Percentiles rank a stretch among this genome's conserved stretches.
Evolutionary conservation across 30 jellyfish, hydroid and myxozoan species (phyloP).

Genomic region (Chrysaora quinquecirrha): DNA sequence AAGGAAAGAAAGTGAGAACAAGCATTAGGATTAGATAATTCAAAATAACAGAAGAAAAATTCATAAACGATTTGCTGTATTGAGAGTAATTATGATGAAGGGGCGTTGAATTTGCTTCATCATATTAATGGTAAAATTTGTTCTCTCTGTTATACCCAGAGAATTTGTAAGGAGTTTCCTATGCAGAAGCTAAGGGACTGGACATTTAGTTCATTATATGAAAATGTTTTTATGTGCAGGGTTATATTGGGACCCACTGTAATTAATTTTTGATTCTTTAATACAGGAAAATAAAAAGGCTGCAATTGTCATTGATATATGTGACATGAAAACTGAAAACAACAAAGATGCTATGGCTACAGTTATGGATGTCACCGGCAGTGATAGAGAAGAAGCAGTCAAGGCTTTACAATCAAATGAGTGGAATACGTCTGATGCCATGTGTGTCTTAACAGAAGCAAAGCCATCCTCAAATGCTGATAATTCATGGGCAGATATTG

Average conservation of each 20-base stretch:
- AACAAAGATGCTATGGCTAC: background rate
- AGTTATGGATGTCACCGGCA: background rate
- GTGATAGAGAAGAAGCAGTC: background rate
- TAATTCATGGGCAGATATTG: constrained; percentile 12
- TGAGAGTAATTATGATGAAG: no score
- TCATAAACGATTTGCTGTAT: no score
- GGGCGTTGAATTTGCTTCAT: no score
- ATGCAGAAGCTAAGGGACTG: no score
- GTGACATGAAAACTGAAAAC: background rate
- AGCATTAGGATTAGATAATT: no score
- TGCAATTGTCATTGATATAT: background rate
- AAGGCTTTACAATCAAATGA: background rate
- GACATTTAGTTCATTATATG: background rate
- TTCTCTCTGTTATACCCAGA: background rate
- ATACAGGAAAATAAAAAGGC: background rate
- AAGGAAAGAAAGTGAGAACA: no score
- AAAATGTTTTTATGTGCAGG: background rate
- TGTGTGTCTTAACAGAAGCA: constrained; percentile 2
- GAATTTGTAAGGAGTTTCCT: background rate
- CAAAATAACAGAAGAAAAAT: no score
- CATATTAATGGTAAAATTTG: no score
- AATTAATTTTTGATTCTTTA: background rate
- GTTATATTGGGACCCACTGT: background rate
- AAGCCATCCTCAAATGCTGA: background rate
- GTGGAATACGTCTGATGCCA: constrained; percentile 4